Percentiles rank a stretch among this genome's conserved stretches.
These are phyloP conservation scores for Paratilapia polleni DNA, from an alignment of 2,113 vertebrate species.

Conservation along the genomic window DNA sequence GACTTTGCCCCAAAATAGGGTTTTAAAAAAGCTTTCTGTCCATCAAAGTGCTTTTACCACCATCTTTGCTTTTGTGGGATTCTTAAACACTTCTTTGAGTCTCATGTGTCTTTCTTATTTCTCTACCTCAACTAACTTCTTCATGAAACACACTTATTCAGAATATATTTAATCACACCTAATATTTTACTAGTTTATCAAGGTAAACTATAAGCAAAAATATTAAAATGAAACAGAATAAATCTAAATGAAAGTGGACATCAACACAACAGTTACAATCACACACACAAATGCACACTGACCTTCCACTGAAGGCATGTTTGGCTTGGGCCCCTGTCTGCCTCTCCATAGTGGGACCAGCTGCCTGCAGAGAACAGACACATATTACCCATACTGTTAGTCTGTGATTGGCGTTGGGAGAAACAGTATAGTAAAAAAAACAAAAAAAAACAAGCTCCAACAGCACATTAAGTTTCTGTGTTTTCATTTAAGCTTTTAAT, in stretches of 20 bases:
- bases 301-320: constrained; percentile 61
- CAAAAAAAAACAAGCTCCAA: neutral
- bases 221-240: neutral
- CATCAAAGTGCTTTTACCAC: neutral
- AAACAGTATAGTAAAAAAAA: neutral
- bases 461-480: neutral
- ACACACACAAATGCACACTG: constrained; percentile 31
- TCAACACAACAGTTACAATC: neutral
- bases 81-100: no score
- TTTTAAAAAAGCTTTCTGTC: no score
- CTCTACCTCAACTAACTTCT: neutral
- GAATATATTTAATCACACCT: neutral
- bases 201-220: neutral
- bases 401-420: neutral
- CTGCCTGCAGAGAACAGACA: constrained; percentile 57
- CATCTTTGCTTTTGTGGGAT: neutral
- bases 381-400: constrained; percentile 7
- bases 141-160: neutral
- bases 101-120: no score
- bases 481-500: neutral
- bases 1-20: no score
- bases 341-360: constrained; percentile 38
- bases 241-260: neutral
- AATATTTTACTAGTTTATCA: neutral
- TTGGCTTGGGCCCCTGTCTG: constrained; percentile 52